Conservation (phyloP, 2,888 invertebrate species). For the Drosophila emarginata region DNA sequence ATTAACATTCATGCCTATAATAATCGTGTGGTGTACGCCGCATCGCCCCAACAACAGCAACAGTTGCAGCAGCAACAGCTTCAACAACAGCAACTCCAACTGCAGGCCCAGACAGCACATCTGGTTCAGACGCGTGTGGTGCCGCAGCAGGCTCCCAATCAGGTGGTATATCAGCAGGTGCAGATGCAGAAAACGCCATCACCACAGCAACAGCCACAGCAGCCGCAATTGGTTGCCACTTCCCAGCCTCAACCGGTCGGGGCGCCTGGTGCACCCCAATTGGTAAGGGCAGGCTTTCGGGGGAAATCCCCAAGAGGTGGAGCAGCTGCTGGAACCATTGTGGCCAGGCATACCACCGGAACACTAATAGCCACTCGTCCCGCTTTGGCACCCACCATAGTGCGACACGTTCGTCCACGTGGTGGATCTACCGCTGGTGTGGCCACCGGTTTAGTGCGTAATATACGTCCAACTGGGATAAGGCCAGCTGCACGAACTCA, state of each 20-base stretch:
- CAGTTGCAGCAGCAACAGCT: conserved; percentile 65
- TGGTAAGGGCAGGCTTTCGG: conserved; percentile 56
- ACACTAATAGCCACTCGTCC: conserved; percentile 58
- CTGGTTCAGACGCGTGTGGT: conserved; percentile 75
- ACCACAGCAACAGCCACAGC: conserved; percentile 46
- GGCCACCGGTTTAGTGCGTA: conserved; percentile 46
- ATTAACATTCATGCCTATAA: conserved; percentile 74
- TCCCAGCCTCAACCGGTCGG: not conserved
- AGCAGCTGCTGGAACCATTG: conserved; percentile 41
- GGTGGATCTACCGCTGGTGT: conserved; percentile 29
- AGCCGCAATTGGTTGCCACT: conserved; percentile 58
- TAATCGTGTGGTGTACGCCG: conserved; percentile 72
- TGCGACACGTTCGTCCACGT: conserved; percentile 60
- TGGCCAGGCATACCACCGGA: conserved; percentile 47
- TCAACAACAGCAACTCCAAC: conserved; percentile 55
- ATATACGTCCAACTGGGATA: conserved; percentile 53
- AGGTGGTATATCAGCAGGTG: conserved; percentile 78
- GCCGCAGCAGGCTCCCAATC: conserved; percentile 58
- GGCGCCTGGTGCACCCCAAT: conserved; percentile 43
- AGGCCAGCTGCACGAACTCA: conserved; percentile 53
- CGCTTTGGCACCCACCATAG: conserved; percentile 53
- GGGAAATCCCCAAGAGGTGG: conserved; percentile 45
- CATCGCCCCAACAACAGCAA: conserved; percentile 50
- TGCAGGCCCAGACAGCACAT: conserved; percentile 67
- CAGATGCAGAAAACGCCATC: conserved; percentile 64